phyloP scores from a whole-genome alignment of 2,888 invertebrate genomes.

The Argyresthia goedartella region DNA sequence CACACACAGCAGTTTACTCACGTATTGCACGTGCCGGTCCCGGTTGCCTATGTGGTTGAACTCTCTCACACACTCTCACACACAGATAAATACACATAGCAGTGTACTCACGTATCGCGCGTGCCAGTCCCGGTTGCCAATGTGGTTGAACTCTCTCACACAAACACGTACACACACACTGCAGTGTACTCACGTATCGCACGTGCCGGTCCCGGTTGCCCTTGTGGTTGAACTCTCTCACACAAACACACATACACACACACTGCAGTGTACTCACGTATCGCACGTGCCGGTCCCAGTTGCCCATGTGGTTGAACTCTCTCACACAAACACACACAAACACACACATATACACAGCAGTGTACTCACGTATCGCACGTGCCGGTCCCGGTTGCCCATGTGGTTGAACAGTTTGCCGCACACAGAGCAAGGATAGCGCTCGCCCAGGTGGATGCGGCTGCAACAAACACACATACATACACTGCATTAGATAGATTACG shows the following conservation, averaged over 20 bases:
- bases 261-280: slow-evolving; percentile 2
- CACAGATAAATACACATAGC: no score
- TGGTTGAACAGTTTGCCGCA: slow-evolving; percentile 4
- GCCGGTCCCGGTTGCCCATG: slow-evolving; percentile 5
- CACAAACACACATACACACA: no score
- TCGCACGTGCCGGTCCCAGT: slow-evolving; percentile 2
- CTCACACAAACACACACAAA: slow-evolving; percentile 4
- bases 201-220: slow-evolving; percentile 4
- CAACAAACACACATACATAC: no score
- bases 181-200: slow-evolving; percentile 1
- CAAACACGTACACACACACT: no score
- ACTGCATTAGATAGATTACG: no score
- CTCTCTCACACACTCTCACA: slow-evolving; percentile 2
- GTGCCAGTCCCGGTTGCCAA: slow-evolving; percentile 3
- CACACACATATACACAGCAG: no score
- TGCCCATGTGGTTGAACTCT: slow-evolving; percentile 2
- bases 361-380: slow-evolving; percentile 1
- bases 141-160: slow-evolving; percentile 2
- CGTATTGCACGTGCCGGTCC: slow-evolving; percentile 3
- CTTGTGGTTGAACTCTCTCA: slow-evolving; percentile 2
- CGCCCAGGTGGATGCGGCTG: not conserved
- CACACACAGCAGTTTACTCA: no score
- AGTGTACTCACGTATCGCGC: slow-evolving; percentile 1
- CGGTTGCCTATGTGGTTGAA: slow-evolving; percentile 2
- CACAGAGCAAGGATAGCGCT: slow-evolving; percentile 1